Percentiles rank a stretch among this genome's conserved stretches.
phyloP scores from a whole-genome alignment of 2,888 invertebrate species.

The Conus canariensis region DNA sequence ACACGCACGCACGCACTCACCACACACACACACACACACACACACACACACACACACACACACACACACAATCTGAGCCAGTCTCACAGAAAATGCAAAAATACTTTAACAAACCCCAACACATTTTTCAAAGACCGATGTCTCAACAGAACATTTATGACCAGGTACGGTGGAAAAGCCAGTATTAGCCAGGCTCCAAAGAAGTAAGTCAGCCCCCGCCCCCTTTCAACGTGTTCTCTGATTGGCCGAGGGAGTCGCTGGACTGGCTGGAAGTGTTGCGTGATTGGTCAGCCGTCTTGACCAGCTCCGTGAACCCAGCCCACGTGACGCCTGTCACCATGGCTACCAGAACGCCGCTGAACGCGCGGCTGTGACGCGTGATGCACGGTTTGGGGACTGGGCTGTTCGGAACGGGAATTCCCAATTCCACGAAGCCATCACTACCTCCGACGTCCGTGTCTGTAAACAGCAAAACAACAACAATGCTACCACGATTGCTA shows the following conservation, averaged over 20 bases:
- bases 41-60: conserved; percentile 24
- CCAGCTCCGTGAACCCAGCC: conserved; percentile 94
- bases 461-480: not conserved
- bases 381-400: conserved; percentile 18
- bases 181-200: conserved; percentile 94
- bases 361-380: conserved; percentile 34
- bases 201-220: conserved; percentile 97
- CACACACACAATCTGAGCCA: not conserved
- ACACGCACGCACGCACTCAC: not conserved
- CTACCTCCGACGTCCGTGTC: conserved; percentile 29
- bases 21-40: conserved; percentile 10
- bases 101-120: conserved; percentile 41
- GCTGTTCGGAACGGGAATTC: not conserved
- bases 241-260: conserved; percentile 20
- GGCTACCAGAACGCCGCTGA: conserved; percentile 55
- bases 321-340: conserved; percentile 88
- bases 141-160: conserved; percentile 82
- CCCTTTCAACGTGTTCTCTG: conserved; percentile 83
- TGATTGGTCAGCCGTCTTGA: conserved; percentile 46
- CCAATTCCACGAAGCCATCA: conserved; percentile 27
- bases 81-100: too few species aligned
- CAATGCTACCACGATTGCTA: not conserved
- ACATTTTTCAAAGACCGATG: conserved; percentile 78
- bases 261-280: conserved; percentile 8
- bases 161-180: conserved; percentile 92